Percentiles rank a stretch among this genome's conserved stretches.
Conservation (phyloP, 2,888 invertebrate species). For the Pyrocoelia pectoralis region DNA sequence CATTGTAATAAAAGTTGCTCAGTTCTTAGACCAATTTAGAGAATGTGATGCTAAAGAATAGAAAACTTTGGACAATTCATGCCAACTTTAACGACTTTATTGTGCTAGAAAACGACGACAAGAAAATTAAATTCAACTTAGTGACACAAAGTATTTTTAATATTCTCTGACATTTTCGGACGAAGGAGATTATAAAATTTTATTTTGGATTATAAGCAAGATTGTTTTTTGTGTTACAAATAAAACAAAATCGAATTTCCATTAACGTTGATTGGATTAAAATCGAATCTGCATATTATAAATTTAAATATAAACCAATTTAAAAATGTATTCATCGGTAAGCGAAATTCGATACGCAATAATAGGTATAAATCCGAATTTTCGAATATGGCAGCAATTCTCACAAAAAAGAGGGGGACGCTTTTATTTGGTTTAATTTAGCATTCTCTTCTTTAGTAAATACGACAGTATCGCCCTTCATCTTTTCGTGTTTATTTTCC, state of each 20-base stretch:
- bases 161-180: not conserved
- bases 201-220: not conserved
- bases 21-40: conserved; percentile 32
- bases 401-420: not conserved
- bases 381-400: conserved; percentile 21
- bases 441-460: conserved; percentile 26
- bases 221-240: not conserved
- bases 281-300: conserved; percentile 48
- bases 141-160: conserved; percentile 25
- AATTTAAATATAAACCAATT: conserved; percentile 47
- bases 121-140: conserved; percentile 28
- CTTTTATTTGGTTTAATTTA: conserved; percentile 27
- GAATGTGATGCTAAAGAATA: conserved; percentile 31
- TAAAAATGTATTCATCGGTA: conserved; percentile 36
- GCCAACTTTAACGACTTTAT: conserved; percentile 33
- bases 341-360: conserved; percentile 18
- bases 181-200: conserved; percentile 1
- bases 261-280: conserved; percentile 49
- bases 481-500: conserved; percentile 23
- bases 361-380: conserved; percentile 19
- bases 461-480: conserved; percentile 24
- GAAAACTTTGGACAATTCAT: conserved; percentile 32
- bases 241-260: conserved; percentile 41
- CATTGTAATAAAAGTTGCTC: conserved; percentile 36
- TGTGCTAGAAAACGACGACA: conserved; percentile 26